These are phyloP conservation scores for Siniperca knerii DNA, from an alignment of 2,113 vertebrate genomes.

Conservation along the genomic window DNA sequence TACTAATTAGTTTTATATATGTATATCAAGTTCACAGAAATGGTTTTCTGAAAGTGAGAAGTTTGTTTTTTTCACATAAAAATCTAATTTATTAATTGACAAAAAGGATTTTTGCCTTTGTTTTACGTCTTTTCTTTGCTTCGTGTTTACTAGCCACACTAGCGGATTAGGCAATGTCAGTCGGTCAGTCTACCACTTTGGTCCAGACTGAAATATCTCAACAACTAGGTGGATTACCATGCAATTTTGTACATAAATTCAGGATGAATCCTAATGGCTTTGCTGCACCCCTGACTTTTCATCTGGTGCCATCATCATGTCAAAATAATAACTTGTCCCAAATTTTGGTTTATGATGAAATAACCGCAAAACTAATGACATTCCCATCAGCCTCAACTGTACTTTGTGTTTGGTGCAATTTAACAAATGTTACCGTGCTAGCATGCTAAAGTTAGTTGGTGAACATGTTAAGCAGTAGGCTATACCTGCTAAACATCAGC, in stretches of 20 bases:
- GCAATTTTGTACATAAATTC: not conserved
- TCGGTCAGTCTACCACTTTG: no score
- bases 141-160: not conserved
- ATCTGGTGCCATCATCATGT: no score
- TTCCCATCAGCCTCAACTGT: not conserved
- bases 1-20: not conserved
- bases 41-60: not conserved
- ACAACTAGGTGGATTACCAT: not conserved
- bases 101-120: not conserved
- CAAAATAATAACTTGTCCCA: not conserved
- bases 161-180: not conserved
- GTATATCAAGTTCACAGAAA: not conserved
- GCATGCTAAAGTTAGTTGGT: not conserved
- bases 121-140: not conserved
- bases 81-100: not conserved
- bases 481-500: not conserved
- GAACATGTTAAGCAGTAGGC: not conserved
- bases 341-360: no score
- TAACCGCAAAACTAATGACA: not conserved
- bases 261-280: not conserved
- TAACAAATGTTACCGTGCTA: not conserved
- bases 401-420: not conserved
- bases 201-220: not conserved
- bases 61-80: not conserved
- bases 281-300: not conserved